Base-by-base conservation (phyloP, 2,888 invertebrate species). In the Metopia argyrocephala region DNA sequence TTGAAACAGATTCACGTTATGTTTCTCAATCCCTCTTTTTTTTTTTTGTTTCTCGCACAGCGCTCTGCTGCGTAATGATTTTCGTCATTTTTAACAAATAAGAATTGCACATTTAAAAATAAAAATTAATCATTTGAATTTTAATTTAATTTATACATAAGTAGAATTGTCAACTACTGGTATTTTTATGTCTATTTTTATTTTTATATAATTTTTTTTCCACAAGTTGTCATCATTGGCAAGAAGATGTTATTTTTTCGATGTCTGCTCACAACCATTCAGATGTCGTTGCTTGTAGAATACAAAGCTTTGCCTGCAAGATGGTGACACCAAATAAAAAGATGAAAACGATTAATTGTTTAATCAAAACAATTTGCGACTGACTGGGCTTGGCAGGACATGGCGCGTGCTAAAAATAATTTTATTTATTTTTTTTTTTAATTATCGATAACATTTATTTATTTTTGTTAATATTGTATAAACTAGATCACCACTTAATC, bases 401-500 rank as follows among this genome's bases (percentile, higher is more conserved):
- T 73, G 76, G 61, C 74, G 62, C 76, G 71, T 86, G 85, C 86
- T 87, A 87, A 87, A 87, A 87, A 87, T 87, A 87, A 86, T 78
- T 75, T 38, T 23, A 64, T n/a, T n/a, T n/a, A n/a, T n/a, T n/a
- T n/a, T n/a, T n/a, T n/a, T n/a, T n/a, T n/a, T n/a, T 56, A 54
- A 78, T 81, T 84, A 82, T 83, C 84, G 85, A 83, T 81, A 84
- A 81, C 83, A 79, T 68, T 85, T 85, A 85, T 85, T 86, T 86
- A 84, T 87, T 87, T 87, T 85, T 54, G 64, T 80, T 85, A 86
- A 86, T 86, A 69, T n/a, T n/a, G n/a, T n/a, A n/a, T 75, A 86
- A 87, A 87, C 86, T 87, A 87, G 88, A 87, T 87, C 87, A 87
- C 86, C 86, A 84, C 83, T 79, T 65, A 71, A 83, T 76, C 73